Percentiles rank a stretch among this genome's conserved stretches.
Evolutionary conservation across 1,140 invertebrate species (phyloP).

Genomic region (Conopomorpha cramerella): DNA sequence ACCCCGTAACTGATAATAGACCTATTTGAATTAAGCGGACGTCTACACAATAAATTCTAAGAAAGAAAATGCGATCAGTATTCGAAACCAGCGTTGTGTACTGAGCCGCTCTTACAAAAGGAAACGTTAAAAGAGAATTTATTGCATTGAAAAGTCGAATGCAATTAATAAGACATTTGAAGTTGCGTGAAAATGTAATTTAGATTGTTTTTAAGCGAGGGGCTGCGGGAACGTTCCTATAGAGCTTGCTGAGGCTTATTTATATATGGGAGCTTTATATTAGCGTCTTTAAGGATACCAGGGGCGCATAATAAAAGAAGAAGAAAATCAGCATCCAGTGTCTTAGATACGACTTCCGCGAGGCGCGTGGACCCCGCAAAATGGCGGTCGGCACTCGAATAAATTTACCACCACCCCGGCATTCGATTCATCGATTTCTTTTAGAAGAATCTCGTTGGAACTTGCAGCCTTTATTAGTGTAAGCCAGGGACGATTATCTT

Average conservation of each 20-base stretch:
- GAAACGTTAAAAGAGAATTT: slow-evolving; percentile 55
- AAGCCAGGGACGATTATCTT: slow-evolving; percentile 56
- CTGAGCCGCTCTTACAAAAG: slow-evolving; percentile 42
- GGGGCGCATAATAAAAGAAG: slow-evolving; percentile 56
- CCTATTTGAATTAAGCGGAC: not conserved
- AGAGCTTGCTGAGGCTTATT: slow-evolving; percentile 41
- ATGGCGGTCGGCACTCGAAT: slow-evolving; percentile 59
- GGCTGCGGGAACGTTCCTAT: slow-evolving; percentile 37
- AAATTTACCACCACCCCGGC: slow-evolving; percentile 43
- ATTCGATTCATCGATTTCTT: slow-evolving; percentile 57
- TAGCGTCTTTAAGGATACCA: slow-evolving; percentile 53
- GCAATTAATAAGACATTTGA: slow-evolving; percentile 61
- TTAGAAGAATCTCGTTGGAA: slow-evolving; percentile 45
- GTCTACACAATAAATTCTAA: not conserved
- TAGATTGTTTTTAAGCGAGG: slow-evolving; percentile 52
- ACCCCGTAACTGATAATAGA: no score
- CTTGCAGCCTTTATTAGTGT: slow-evolving; percentile 54
- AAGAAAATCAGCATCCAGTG: slow-evolving; percentile 60
- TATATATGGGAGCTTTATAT: slow-evolving; percentile 57
- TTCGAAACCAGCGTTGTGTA: slow-evolving; percentile 29
- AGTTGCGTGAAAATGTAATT: slow-evolving; percentile 61
- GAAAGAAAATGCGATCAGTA: slow-evolving; percentile 19
- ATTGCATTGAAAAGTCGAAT: slow-evolving; percentile 55
- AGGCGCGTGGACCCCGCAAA: slow-evolving; percentile 47
- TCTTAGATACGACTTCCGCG: slow-evolving; percentile 51